Evolutionary conservation across 2,888 invertebrate species (phyloP).

Genomic region (Hemistola chrysoprasaria): DNA sequence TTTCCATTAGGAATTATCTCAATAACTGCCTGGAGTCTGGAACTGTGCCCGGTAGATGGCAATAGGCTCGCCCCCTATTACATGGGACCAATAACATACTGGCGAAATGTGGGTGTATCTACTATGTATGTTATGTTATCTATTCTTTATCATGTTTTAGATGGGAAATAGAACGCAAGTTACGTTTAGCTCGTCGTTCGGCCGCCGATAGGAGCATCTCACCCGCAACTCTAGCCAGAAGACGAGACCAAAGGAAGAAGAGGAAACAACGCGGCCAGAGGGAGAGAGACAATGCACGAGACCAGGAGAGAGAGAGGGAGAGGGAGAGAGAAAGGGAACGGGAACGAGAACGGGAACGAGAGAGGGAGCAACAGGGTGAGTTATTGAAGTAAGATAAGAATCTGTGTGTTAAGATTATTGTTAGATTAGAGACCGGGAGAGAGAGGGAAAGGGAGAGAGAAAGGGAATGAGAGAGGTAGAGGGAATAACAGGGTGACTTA

Average conservation of each 20-base stretch:
- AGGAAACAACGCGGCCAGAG: slow-evolving; percentile 40
- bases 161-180: slow-evolving; percentile 97
- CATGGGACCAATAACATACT: too few species aligned
- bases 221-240: slow-evolving; percentile 51
- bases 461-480: slow-evolving; percentile 52
- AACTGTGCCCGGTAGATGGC: too few species aligned
- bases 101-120: too few species aligned
- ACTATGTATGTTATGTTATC: too few species aligned
- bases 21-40: too few species aligned
- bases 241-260: slow-evolving; percentile 51
- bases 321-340: slow-evolving; percentile 27
- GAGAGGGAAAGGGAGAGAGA: slow-evolving; percentile 33
- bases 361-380: slow-evolving; percentile 19
- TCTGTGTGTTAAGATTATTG: too few species aligned
- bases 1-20: too few species aligned
- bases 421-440: slow-evolving; percentile 33
- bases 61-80: too few species aligned
- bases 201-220: slow-evolving; percentile 65
- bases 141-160: too few species aligned
- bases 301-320: slow-evolving; percentile 32
- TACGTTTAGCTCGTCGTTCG: slow-evolving; percentile 86
- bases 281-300: slow-evolving; percentile 18
- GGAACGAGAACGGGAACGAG: slow-evolving; percentile 19
- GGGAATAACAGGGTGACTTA: slow-evolving; percentile 18
- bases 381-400: too few species aligned